Percentiles rank a stretch among this genome's conserved stretches.
Evolutionary conservation across 2,113 vertebrate species (phyloP).

Genomic region (Saccopteryx leptura): DNA sequence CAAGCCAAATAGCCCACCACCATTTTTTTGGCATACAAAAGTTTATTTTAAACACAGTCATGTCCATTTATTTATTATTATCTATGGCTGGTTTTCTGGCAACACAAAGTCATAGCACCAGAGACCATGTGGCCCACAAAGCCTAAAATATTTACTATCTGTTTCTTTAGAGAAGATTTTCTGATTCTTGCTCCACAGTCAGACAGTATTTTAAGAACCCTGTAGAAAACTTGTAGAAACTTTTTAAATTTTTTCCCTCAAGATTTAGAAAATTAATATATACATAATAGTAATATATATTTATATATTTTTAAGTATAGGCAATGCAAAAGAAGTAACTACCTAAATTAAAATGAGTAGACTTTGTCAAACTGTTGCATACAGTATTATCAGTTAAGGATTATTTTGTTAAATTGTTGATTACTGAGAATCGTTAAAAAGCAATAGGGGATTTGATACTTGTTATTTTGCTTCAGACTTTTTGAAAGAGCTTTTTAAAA

Average conservation of each 20-base stretch:
- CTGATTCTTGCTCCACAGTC: not conserved
- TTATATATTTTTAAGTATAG: not conserved
- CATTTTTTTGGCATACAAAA: not conserved
- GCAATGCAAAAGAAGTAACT: not conserved
- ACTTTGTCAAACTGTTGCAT: not conserved
- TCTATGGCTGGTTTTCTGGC: not conserved
- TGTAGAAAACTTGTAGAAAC: not conserved
- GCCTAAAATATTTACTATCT: not conserved
- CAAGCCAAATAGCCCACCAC: not conserved
- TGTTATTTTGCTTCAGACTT: not conserved
- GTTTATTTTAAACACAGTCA: not conserved
- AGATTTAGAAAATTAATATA: not conserved
- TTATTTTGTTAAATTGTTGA: not conserved
- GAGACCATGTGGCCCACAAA: not conserved
- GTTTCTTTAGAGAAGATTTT: not conserved
- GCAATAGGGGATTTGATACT: not conserved
- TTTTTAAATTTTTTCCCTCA: not conserved
- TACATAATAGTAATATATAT: not conserved
- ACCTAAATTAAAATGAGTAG: not conserved
- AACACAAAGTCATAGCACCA: not conserved
- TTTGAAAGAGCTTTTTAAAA: not conserved
- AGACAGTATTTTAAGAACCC: not conserved
- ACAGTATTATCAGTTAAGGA: not conserved
- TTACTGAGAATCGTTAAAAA: slow-evolving; percentile 2
- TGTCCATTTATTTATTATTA: not conserved